These are phyloP conservation scores for Coleophora flavipennella DNA, from an alignment of 2,888 invertebrate genomes.

Conservation along the genomic window DNA sequence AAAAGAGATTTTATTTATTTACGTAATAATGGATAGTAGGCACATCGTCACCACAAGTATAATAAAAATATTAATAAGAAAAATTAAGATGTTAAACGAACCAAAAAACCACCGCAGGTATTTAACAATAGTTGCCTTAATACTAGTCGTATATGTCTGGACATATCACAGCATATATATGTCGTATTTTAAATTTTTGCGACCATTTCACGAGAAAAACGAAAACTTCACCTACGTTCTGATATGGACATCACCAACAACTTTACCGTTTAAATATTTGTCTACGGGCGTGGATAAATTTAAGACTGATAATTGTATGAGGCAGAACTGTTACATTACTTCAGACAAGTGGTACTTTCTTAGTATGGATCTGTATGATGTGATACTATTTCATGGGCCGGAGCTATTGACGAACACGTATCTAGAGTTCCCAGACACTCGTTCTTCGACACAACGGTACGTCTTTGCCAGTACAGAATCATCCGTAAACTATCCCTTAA, in stretches of 20 bases:
- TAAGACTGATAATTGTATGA: slow-evolving; percentile 22
- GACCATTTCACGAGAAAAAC: background rate
- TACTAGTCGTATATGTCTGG: too few species aligned
- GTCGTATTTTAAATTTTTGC: background rate
- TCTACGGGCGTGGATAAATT: slow-evolving; percentile 27
- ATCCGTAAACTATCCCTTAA: slow-evolving; percentile 37
- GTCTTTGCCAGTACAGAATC: slow-evolving; percentile 47
- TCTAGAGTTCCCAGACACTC: slow-evolving; percentile 21
- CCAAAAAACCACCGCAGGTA: too few species aligned
- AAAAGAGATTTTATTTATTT: too few species aligned
- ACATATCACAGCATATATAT: too few species aligned
- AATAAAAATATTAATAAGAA: too few species aligned
- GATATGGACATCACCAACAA: slow-evolving; percentile 28
- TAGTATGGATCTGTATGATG: slow-evolving; percentile 25
- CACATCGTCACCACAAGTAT: too few species aligned
- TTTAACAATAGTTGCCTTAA: too few species aligned
- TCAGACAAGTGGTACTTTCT: slow-evolving; percentile 16
- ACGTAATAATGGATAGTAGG: too few species aligned
- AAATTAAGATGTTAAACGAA: too few species aligned
- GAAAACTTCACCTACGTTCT: slow-evolving; percentile 29
- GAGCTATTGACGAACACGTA: slow-evolving; percentile 18
- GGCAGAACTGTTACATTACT: slow-evolving; percentile 30
- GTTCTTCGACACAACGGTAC: slow-evolving; percentile 42
- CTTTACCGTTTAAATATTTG: slow-evolving; percentile 31
- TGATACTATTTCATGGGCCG: slow-evolving; percentile 26